Conservation (phyloP, 1,140 invertebrate species). For the Drosophila takahashii region DNA sequence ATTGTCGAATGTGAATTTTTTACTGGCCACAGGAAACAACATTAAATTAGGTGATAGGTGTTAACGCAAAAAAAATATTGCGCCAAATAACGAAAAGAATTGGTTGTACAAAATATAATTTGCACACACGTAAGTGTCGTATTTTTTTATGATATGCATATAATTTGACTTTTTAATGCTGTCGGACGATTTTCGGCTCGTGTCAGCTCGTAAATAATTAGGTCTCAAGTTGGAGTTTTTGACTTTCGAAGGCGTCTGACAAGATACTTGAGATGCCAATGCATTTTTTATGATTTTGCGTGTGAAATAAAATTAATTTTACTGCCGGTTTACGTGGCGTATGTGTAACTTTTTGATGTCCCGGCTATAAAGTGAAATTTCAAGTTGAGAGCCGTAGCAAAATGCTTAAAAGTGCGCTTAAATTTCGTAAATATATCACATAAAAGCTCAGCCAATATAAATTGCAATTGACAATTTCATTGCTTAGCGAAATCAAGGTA, state of each 20-base stretch:
- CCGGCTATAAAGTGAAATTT: conserved; percentile 29
- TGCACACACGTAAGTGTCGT: conserved; percentile 56
- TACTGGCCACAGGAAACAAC: conserved; percentile 15
- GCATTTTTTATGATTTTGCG: conserved; percentile 37
- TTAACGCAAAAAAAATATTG: conserved; percentile 51
- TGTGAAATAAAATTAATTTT: conserved; percentile 49
- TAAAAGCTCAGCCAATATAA: neutral
- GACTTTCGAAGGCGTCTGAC: conserved; percentile 16
- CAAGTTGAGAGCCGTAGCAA: conserved; percentile 21
- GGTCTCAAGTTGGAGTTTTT: conserved; percentile 34
- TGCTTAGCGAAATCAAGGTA: neutral
- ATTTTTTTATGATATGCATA: conserved; percentile 66
- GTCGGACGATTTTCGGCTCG: conserved; percentile 7
- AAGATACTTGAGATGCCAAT: conserved; percentile 43
- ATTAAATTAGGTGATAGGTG: conserved; percentile 68
- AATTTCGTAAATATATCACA: neutral
- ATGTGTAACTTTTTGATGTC: conserved; percentile 49
- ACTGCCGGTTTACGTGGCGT: conserved; percentile 31
- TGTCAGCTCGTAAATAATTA: conserved; percentile 74
- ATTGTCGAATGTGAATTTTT: neutral
- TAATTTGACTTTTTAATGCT: conserved; percentile 60
- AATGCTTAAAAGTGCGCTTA: conserved; percentile 35
- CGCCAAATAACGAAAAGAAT: conserved; percentile 7
- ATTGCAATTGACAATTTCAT: neutral
- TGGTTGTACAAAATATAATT: conserved; percentile 30